Evolutionary conservation across 2,113 vertebrate genomes (phyloP).

Genomic region (Bufo gargarizans): DNA sequence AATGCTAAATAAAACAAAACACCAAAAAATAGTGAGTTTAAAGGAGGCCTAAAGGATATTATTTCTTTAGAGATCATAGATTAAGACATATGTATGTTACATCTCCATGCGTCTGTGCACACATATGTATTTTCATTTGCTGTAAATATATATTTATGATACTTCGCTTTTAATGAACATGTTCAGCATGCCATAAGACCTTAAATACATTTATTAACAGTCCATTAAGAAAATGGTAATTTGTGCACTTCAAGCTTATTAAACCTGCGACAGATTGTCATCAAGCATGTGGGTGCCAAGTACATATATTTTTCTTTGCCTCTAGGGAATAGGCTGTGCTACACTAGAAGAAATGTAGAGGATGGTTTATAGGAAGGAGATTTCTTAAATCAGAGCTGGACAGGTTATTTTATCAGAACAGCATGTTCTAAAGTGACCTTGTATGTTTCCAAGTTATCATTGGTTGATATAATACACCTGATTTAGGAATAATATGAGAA

Average conservation of each 20-base stretch:
- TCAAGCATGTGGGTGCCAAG: conserved; percentile 20
- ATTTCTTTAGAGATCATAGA: not conserved
- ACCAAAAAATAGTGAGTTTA: no score
- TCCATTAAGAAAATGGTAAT: conserved; percentile 35
- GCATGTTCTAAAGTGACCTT: not conserved
- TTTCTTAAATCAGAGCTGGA: conserved; percentile 30
- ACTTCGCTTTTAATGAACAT: conserved; percentile 12
- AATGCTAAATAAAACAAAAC: no score
- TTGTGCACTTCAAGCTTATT: conserved; percentile 22
- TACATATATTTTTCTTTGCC: conserved; percentile 20
- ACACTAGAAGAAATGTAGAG: not conserved
- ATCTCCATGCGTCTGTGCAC: not conserved
- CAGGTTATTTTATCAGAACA: conserved; percentile 11
- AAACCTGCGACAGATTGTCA: conserved; percentile 37
- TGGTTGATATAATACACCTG: not conserved
- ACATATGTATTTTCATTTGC: not conserved
- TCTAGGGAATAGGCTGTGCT: conserved; percentile 17
- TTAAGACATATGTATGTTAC: not conserved
- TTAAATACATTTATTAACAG: conserved; percentile 31
- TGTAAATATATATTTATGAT: conserved; percentile 18
- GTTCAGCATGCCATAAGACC: not conserved
- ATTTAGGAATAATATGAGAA: not conserved
- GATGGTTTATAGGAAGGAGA: not conserved
- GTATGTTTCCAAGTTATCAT: not conserved
- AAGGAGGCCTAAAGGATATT: no score